Base-by-base conservation (phyloP, 2,888 invertebrate genomes). In the Rutpela maculata region DNA sequence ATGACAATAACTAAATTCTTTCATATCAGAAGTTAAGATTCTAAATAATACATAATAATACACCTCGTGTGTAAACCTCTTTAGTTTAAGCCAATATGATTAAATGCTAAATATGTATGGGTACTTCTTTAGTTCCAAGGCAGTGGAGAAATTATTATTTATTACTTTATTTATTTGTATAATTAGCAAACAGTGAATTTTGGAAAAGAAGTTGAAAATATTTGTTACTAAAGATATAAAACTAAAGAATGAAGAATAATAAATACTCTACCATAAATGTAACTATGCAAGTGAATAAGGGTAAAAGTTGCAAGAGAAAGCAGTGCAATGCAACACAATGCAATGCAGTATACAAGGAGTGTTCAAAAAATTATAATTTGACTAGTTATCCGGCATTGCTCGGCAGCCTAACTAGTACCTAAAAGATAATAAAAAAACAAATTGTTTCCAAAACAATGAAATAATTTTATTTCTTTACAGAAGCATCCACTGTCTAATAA, bases 41-140 rank as follows among this genome's bases (percentile, higher is more conserved):
- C 10, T 55, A 55, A 15, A 17, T n/a, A n/a, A n/a, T n/a, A n/a
- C 5, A 4, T 55, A 15, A 55, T 15, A 35, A 35, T 7, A 35
- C 31, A 35, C 7, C 31, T 35, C 7, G n/a, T 35, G 7, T 35
- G 4, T 35, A 35, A 9, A 9, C 6, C 9, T 35, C 7, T 35
- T 35, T 35, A 35, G 7, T 6, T 35, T 55, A 6, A 55, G 55
- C 6, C 6, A n/a, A 0, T 1, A 55, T 2, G 26, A 22, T n/a
- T 26, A 63, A 72, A 55, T 12, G 55, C 62, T 72, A 63, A 63
- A 72, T 63, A 72, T 31, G 72, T 18, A 43, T 26, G 31, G 63
- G 26, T 67, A 63, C 72, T 72, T 63, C 31, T 63, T 63, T 50
- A 72, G 72, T 72, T 72, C 17, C 63, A 70, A 70, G 70, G 18